Evolutionary conservation across 2,113 vertebrate species (phyloP).

Genomic region (Dinomys branickii): DNA sequence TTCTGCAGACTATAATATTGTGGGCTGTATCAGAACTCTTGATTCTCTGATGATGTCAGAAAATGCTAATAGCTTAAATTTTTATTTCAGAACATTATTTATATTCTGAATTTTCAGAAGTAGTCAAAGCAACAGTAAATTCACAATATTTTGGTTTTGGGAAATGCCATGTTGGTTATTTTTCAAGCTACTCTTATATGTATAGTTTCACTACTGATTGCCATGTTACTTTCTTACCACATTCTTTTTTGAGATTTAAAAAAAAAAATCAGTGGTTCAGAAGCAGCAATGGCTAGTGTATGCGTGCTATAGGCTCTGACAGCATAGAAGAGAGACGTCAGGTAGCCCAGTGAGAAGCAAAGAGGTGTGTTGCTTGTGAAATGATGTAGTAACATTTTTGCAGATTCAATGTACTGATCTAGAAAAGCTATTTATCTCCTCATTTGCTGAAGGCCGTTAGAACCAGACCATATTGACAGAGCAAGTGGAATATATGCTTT

Average conservation of each 20-base stretch:
- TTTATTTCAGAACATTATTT: conserved; percentile 56
- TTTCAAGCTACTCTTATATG: conserved; percentile 62
- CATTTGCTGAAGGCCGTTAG: conserved; percentile 36
- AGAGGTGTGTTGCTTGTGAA: conserved; percentile 19
- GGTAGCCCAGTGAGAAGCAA: conserved; percentile 18
- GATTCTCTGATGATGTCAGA: conserved; percentile 31
- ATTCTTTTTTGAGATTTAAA: conserved; percentile 64
- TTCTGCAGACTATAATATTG: conserved; percentile 54
- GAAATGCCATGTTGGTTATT: conserved; percentile 38
- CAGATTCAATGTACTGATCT: neutral
- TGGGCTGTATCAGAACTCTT: conserved; percentile 41
- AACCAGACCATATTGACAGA: conserved; percentile 30
- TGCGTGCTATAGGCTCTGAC: neutral
- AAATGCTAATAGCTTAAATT: conserved; percentile 54
- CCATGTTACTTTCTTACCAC: conserved; percentile 78
- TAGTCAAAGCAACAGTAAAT: conserved; percentile 26
- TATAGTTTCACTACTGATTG: conserved; percentile 78
- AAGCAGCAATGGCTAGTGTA: conserved; percentile 61
- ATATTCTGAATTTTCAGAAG: conserved; percentile 59
- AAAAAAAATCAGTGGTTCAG: conserved; percentile 48
- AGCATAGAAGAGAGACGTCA: conserved; percentile 13
- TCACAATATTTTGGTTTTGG: conserved; percentile 23
- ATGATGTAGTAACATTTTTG: neutral
- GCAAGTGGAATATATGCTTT: too few species aligned
- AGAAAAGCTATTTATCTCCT: conserved; percentile 29